Base-by-base conservation (phyloP, 2,888 invertebrate genomes). In the Hyles lineata region DNA sequence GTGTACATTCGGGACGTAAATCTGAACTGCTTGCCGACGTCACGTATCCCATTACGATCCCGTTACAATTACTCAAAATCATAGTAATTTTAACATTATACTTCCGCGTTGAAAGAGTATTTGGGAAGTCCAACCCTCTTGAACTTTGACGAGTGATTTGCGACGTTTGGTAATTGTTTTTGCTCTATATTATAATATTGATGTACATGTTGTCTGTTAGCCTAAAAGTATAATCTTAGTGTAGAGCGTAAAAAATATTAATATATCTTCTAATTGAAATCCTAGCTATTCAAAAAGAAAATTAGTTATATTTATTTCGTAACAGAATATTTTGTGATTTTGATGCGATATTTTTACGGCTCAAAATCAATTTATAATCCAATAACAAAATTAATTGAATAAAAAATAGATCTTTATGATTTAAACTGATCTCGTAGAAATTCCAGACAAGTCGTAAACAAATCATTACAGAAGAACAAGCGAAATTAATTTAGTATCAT, bases 21-120 rank as follows among this genome's bases (percentile, higher is more conserved):
- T 82, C 85, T 80, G 71, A 73, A 77, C 75, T 74, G 74, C 76
- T 73, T 70, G 73, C 72, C 73, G 74, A 70, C 74, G 78, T 80
- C 86, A 86, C 84, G 85, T 85, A 84, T 75, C 76, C 80, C 79
- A 83, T 85, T 82, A 76, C 79, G 73, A 73, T 73, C 74, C 71
- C 75, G 71, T 76, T 76, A 76, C 43, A 70, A 72, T 43, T 70
- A 61, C 58, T 25, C 5, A 58, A 15, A 35, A 62, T 55, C 52
- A 63, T 52, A 17, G 23, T 50, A 15, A 67, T 67, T 67, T 67
- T 5, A 5, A 17, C 67, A 50, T 67, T 67, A 17, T 23, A 67
- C 43, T 23, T 32, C 19, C 19, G 3, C 50, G 43, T 67, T 23
- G 43, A 67, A 50, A 43, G 11, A 43, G 4, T 5, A n/a, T 35